Evolutionary conservation across 2,888 invertebrate genomes (phyloP).

Genomic region (Limenitis camilla): DNA sequence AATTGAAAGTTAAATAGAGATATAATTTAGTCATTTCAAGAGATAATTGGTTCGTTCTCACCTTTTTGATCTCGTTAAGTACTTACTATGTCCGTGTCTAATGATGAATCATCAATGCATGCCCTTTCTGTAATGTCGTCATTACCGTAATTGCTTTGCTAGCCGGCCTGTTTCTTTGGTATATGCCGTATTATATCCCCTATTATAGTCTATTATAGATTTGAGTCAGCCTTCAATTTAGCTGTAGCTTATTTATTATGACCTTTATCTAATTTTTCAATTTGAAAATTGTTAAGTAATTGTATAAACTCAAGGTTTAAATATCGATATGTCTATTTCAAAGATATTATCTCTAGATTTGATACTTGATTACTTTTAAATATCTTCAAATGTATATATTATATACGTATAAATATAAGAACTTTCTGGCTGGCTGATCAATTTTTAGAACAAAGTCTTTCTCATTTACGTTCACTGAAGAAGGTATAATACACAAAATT

Average conservation of each 20-base stretch:
- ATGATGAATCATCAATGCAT: conserved; percentile 27
- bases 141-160: conserved; percentile 51
- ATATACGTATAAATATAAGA: too few relatives aligned
- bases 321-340: too few relatives aligned
- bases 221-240: background rate
- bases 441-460: too few relatives aligned
- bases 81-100: conserved; percentile 2
- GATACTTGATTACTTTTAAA: too few relatives aligned
- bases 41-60: conserved; percentile 52
- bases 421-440: too few relatives aligned
- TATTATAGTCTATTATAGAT: conserved; percentile 8
- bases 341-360: too few relatives aligned
- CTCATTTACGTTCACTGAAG: too few relatives aligned
- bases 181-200: conserved; percentile 29
- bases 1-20: conserved; percentile 66
- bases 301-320: too few relatives aligned
- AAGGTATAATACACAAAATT: background rate
- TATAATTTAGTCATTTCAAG: conserved; percentile 46
- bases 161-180: conserved; percentile 34
- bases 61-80: conserved; percentile 12
- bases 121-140: conserved; percentile 45
- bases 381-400: too few relatives aligned
- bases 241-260: background rate
- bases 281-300: too few relatives aligned
- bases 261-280: too few relatives aligned